Evolutionary conservation across 2,797 vertebrate genomes (phyloP).

Genomic region (Urosaurus nigricauda): DNA sequence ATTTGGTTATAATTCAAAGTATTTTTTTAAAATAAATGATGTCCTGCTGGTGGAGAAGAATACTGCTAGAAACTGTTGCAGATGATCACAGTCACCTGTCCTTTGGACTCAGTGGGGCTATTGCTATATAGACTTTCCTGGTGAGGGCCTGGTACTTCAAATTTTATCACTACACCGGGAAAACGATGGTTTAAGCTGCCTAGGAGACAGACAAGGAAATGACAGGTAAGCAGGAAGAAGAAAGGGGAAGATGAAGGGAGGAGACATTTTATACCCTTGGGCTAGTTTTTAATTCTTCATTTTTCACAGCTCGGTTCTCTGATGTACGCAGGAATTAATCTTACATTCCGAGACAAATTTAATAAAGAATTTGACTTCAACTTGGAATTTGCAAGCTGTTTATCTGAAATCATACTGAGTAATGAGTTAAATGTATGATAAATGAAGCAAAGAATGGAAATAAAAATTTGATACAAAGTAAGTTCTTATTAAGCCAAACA

Average conservation of each 20-base stretch:
- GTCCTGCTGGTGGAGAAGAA: not conserved
- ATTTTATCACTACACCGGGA: not conserved
- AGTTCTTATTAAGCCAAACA: constrained; percentile 24
- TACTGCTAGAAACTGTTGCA: not conserved
- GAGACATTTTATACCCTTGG: not conserved
- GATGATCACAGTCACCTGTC: no score
- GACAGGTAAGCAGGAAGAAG: no score
- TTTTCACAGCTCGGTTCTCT: not conserved
- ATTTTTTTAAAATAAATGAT: not conserved
- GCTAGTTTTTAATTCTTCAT: not conserved
- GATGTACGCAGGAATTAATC: not conserved
- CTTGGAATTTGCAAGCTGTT: not conserved
- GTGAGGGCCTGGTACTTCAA: not conserved
- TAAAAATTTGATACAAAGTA: constrained; percentile 24
- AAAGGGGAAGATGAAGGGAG: not conserved
- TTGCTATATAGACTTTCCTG: not conserved
- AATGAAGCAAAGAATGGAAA: constrained; percentile 30
- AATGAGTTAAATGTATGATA: constrained; percentile 7
- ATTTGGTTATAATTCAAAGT: no score
- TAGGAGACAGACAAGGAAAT: no score
- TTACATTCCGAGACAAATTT: not conserved
- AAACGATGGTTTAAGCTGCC: no score
- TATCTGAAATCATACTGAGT: not conserved
- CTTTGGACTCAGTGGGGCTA: no score
- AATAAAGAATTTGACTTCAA: not conserved